A percentile compares a stretch with the other conserved stretches of the same genome.
phyloP scores from a whole-genome alignment of 2,113 vertebrate genomes.

The Mungos mungo region DNA sequence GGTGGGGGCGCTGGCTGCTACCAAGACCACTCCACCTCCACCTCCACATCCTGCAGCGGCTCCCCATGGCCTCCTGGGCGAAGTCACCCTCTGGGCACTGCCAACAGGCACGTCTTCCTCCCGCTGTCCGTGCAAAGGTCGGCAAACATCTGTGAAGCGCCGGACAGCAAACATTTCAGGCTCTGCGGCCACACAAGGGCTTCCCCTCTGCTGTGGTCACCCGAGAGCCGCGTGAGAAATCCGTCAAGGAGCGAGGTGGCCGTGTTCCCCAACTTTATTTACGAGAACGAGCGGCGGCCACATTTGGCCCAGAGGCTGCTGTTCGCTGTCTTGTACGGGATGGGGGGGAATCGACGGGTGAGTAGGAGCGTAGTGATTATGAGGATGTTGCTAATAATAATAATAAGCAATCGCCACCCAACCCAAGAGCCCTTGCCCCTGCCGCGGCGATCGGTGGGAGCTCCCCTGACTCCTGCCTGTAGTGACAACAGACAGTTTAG shows the following conservation, averaged over 20 bases:
- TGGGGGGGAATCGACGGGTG: no score
- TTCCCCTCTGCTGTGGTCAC: background rate
- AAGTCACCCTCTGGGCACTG: background rate
- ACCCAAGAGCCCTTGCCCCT: background rate
- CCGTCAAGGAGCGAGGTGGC: fast-evolving
- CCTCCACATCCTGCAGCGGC: background rate
- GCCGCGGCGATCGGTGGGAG: background rate
- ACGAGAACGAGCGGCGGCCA: fast-evolving
- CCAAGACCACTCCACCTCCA: background rate
- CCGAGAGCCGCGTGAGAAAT: background rate
- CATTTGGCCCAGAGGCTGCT: background rate
- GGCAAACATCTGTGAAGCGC: background rate
- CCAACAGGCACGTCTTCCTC: background rate
- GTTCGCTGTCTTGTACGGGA: background rate
- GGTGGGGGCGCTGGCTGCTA: fast-evolving
- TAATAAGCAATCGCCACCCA: background rate
- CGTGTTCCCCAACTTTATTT: background rate
- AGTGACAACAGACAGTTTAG: background rate
- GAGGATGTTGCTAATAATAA: background rate
- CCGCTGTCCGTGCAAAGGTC: background rate
- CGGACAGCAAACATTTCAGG: background rate
- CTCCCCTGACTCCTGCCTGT: background rate
- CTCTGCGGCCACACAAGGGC: background rate
- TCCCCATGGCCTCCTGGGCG: background rate
- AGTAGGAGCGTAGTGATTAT: background rate